Conservation (phyloP, 2,797 vertebrate species). For the Liasis olivaceus region DNA sequence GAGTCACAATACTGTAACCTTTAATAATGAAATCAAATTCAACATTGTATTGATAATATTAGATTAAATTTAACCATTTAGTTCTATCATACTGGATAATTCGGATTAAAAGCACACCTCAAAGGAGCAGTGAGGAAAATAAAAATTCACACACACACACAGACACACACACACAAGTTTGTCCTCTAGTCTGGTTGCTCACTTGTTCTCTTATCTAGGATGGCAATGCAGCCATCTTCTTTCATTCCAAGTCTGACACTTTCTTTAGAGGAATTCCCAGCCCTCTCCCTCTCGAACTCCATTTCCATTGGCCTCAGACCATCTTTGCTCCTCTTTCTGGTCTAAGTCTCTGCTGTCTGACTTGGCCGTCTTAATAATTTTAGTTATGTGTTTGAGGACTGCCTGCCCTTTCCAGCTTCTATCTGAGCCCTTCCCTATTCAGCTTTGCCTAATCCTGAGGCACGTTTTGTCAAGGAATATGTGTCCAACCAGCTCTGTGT, state of each 20-base stretch:
- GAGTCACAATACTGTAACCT: too few relatives aligned
- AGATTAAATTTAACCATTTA: too few relatives aligned
- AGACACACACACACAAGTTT: not conserved
- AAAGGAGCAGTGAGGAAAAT: too few relatives aligned
- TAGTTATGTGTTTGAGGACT: not conserved
- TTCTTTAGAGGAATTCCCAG: not conserved
- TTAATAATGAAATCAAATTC: too few relatives aligned
- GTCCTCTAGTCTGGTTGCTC: not conserved
- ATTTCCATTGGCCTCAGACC: not conserved
- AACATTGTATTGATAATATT: too few relatives aligned
- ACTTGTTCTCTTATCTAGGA: not conserved
- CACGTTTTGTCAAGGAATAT: not conserved
- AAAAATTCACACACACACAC: not conserved
- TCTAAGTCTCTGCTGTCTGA: not conserved
- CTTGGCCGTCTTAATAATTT: not conserved
- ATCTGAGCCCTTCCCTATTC: not conserved
- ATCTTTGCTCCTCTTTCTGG: not conserved
- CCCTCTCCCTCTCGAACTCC: not conserved
- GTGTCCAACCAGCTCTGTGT: rapidly evolving
- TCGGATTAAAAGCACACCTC: too few relatives aligned
- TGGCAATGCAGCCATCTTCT: not conserved
- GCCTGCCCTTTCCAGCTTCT: not conserved
- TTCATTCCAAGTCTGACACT: not conserved
- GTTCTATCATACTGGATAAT: too few relatives aligned
- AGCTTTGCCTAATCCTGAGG: not conserved